Evolutionary conservation across 2,113 vertebrate genomes (phyloP).

Genomic region (Gadus macrocephalus): DNA sequence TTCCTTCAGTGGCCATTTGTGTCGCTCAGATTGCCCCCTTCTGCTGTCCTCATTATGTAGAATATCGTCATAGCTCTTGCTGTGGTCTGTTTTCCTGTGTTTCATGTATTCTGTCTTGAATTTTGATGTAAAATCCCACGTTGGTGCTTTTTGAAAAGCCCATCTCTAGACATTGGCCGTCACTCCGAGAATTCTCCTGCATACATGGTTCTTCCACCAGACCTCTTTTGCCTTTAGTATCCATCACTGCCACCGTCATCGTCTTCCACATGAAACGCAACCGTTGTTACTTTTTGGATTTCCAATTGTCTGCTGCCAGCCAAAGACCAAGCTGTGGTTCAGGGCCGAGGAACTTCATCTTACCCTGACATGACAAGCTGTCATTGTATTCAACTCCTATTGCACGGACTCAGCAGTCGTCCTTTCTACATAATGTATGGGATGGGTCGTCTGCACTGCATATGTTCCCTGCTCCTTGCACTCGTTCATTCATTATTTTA

Average conservation of each 20-base stretch:
- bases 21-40: no score
- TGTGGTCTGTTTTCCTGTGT: no score
- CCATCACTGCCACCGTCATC: slow-evolving; percentile 7
- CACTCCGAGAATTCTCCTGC: no score
- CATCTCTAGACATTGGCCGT: no score
- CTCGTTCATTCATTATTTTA: slow-evolving; percentile 13
- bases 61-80: no score
- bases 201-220: slow-evolving; percentile 7
- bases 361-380: slow-evolving; percentile 50
- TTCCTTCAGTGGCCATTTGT: no score
- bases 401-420: slow-evolving; percentile 29
- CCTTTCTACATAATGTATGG: slow-evolving; percentile 51
- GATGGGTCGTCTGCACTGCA: slow-evolving; percentile 48
- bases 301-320: slow-evolving; percentile 11
- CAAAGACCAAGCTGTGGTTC: slow-evolving; percentile 10
- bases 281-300: slow-evolving; percentile 16
- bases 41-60: no score
- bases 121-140: no score
- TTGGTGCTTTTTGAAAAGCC: no score
- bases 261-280: background rate
- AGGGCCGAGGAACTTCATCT: slow-evolving; percentile 26
- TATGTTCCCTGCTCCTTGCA: slow-evolving; percentile 36
- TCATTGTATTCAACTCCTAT: slow-evolving; percentile 49
- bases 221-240: slow-evolving; percentile 11
- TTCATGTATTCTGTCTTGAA: no score